Evolutionary conservation across 2,113 vertebrate genomes (phyloP).

Genomic region (Girardinichthys multiradiatus): DNA sequence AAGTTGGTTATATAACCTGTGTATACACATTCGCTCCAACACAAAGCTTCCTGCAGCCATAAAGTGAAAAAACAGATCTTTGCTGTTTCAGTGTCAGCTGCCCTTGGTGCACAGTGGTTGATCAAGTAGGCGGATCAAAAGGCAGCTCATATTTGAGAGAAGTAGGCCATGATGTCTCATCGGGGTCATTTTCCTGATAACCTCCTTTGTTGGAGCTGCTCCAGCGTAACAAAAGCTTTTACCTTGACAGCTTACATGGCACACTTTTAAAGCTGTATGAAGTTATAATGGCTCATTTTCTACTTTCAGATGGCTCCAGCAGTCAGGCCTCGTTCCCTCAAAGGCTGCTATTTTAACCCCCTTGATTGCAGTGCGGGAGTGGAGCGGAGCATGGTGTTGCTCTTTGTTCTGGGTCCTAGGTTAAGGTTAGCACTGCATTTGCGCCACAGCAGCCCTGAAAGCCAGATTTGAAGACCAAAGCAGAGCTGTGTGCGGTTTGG

Average conservation of each 20-base stretch:
- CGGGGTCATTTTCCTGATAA: slow-evolving; percentile 68
- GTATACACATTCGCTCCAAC: slow-evolving; percentile 45
- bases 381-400: slow-evolving; percentile 51
- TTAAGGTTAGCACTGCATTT: slow-evolving; percentile 59
- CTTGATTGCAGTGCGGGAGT: slow-evolving; percentile 50
- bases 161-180: slow-evolving; percentile 50
- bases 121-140: slow-evolving; percentile 69
- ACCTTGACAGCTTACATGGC: slow-evolving; percentile 27
- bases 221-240: slow-evolving; percentile 23
- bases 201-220: slow-evolving; percentile 43
- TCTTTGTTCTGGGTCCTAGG: slow-evolving; percentile 65
- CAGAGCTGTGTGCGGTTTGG: slow-evolving; percentile 71
- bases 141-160: slow-evolving; percentile 59
- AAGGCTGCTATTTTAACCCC: slow-evolving; percentile 72
- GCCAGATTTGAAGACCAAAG: slow-evolving; percentile 63
- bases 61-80: slow-evolving; percentile 25
- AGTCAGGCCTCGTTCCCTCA: slow-evolving; percentile 56
- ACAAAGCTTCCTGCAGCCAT: slow-evolving; percentile 38
- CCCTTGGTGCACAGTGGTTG: slow-evolving; percentile 42
- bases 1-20: slow-evolving; percentile 59
- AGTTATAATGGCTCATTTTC: slow-evolving; percentile 39
- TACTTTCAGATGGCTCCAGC: slow-evolving; percentile 34
- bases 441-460: slow-evolving; percentile 48
- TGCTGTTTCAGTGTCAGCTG: slow-evolving; percentile 46
- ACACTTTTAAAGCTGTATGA: slow-evolving; percentile 36